These are phyloP conservation scores for Bagarius yarrelli DNA, from an alignment of 2,113 vertebrate species.

Conservation along the genomic window DNA sequence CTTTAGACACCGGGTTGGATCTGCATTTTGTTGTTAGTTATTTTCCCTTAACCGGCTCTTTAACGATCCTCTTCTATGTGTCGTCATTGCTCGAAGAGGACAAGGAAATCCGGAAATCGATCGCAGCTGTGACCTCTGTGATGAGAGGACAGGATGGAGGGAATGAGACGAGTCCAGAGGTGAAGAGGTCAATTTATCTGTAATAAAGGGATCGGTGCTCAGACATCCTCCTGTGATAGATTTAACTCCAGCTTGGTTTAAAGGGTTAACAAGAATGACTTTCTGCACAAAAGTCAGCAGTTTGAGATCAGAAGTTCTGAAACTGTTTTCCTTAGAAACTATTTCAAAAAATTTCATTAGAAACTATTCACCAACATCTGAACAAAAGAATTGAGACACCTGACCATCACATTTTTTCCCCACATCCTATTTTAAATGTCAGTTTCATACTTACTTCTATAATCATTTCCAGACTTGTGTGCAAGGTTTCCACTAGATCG, in stretches of 20 bases:
- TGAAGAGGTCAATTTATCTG: background rate
- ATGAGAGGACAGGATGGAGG: background rate
- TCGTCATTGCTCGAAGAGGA: background rate
- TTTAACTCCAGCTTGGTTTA: background rate
- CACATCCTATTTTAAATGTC: too few species aligned
- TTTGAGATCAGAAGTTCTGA: background rate
- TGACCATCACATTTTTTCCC: too few species aligned
- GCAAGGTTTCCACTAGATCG: too few species aligned
- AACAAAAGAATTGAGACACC: too few species aligned
- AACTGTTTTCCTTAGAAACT: too few species aligned
- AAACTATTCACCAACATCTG: too few species aligned
- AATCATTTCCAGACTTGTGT: too few species aligned
- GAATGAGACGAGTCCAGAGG: conserved; percentile 3
- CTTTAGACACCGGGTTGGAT: background rate
- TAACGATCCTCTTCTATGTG: background rate
- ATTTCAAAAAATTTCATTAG: accelerated
- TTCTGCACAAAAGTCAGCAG: background rate
- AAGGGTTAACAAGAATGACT: background rate
- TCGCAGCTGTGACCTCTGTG: background rate
- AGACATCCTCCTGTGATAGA: background rate
- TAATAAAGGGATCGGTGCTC: background rate
- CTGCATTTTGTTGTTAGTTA: conserved; percentile 12
- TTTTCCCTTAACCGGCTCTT: background rate
- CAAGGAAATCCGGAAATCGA: background rate
- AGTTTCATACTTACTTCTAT: too few species aligned